Evolutionary conservation across 1,140 invertebrate species (phyloP), one percentile per base, ranked within the genome.

Genomic region (Tetramorium alpestre): DNA sequence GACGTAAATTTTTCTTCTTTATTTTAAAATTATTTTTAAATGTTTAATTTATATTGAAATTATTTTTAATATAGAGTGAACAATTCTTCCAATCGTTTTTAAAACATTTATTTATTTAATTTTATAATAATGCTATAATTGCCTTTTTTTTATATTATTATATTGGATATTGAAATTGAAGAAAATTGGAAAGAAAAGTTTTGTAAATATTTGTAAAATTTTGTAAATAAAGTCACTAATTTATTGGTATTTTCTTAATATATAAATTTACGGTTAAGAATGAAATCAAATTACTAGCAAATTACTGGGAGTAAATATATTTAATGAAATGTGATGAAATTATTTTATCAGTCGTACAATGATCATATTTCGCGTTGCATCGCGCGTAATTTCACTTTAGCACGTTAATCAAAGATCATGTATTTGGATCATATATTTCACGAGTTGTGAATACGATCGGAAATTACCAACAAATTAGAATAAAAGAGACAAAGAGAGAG

Each of bases 401-500:
- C 13, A 3, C 56, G 38, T 60, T 62, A 84, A 84, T 84, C 54
- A 44, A 73, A 75, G 80, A 84, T 84, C 72, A 47, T 56, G 62
- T 84, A 49, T 84, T 84, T 73, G 69, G 41, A 7, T 18, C 13
- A 73, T 38, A 22, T 22, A 22, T 22, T 22, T 22, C 22, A 33
- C 13, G 76, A 84, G 64, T 67, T 78, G 85, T 86, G 85, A 88
- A 84, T 88, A 82, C 87, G 86, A 86, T 84, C 44, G 80, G 69
- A 89, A 90, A 90, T 91, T 85, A 87, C 82, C 51, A 89, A 75
- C 87, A 72, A 86, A 84, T 84, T 84, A 60, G 54, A 62, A 84
- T 60, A 62, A 84, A 75, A 73, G 25, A 38, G 65, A 88, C 56
- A 84, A 69, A 41, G 78, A 89, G 72, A 87, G 49, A 88, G 62